Conservation (phyloP, 2,888 invertebrate species). For the Pristionchus arcanus region DNA sequence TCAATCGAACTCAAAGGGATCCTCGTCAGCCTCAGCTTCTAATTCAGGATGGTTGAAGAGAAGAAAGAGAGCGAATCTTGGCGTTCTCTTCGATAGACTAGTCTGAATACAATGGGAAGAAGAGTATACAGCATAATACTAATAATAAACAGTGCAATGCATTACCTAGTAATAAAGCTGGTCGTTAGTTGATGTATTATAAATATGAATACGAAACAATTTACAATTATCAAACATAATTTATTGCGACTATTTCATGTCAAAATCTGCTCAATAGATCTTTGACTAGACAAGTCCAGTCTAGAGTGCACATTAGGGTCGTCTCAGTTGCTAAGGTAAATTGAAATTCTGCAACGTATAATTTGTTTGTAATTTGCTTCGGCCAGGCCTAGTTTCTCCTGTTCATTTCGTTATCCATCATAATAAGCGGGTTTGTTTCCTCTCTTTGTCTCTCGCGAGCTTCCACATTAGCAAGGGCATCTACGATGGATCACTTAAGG, state of each 20-base stretch:
- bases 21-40: constrained; percentile 57
- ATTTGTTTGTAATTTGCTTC: not conserved
- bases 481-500: not conserved
- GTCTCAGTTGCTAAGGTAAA: not conserved
- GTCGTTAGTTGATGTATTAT: not conserved
- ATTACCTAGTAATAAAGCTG: constrained; percentile 9
- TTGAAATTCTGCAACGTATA: not conserved
- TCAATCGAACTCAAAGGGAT: constrained; percentile 60
- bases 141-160: constrained; percentile 35
- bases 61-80: constrained; percentile 35
- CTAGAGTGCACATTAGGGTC: not conserved
- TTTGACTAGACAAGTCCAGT: not conserved
- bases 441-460: not conserved
- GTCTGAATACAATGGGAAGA: not conserved
- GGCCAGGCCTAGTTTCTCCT: not conserved
- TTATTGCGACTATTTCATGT: not conserved
- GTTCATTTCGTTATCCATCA: not conserved
- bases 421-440: not conserved
- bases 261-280: not conserved
- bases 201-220: not conserved
- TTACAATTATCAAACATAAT: no score
- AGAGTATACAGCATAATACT: constrained; percentile 6
- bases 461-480: not conserved
- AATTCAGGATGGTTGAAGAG: constrained; percentile 53
- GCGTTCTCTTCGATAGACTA: constrained; percentile 37